phyloP scores from a whole-genome alignment of 1,140 invertebrate genomes.

The Saxidomus purpurata region DNA sequence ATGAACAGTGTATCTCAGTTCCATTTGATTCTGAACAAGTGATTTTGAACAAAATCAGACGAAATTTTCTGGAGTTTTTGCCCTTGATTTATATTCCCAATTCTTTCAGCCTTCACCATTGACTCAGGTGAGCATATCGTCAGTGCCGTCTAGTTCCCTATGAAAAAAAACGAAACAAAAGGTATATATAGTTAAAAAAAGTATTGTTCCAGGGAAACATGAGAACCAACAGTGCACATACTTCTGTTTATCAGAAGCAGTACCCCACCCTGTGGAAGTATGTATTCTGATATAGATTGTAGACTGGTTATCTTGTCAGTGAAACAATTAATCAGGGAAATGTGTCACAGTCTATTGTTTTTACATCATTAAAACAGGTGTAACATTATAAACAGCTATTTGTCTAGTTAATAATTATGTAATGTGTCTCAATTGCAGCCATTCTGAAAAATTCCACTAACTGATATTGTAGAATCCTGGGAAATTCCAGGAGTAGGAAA shows the following conservation, averaged over 20 bases:
- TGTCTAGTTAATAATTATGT: not conserved
- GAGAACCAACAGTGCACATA: not conserved
- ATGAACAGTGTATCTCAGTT: too few relatives aligned
- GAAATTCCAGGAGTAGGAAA: too few relatives aligned
- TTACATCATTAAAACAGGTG: conserved; percentile 32
- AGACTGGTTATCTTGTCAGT: conserved; percentile 47
- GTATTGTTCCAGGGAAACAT: too few relatives aligned
- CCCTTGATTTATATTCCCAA: too few relatives aligned
- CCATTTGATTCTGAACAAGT: too few relatives aligned
- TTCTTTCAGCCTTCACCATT: too few relatives aligned
- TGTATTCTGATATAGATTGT: not conserved
- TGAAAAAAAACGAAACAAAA: too few relatives aligned
- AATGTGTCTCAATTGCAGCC: not conserved
- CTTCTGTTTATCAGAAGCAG: not conserved
- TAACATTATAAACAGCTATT: conserved; percentile 10
- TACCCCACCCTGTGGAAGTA: conserved; percentile 13
- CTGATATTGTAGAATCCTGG: not conserved
- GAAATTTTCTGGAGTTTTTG: too few relatives aligned
- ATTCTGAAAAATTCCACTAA: conserved; percentile 3
- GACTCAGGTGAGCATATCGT: too few relatives aligned
- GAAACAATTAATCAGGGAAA: conserved; percentile 25
- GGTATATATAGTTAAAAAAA: too few relatives aligned
- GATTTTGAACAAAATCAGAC: too few relatives aligned
- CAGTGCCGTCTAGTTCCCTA: too few relatives aligned
- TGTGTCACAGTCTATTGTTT: conserved; percentile 52